Evolutionary conservation across 2,888 invertebrate species (phyloP).

Genomic region (Hydroisotoma schaefferi): DNA sequence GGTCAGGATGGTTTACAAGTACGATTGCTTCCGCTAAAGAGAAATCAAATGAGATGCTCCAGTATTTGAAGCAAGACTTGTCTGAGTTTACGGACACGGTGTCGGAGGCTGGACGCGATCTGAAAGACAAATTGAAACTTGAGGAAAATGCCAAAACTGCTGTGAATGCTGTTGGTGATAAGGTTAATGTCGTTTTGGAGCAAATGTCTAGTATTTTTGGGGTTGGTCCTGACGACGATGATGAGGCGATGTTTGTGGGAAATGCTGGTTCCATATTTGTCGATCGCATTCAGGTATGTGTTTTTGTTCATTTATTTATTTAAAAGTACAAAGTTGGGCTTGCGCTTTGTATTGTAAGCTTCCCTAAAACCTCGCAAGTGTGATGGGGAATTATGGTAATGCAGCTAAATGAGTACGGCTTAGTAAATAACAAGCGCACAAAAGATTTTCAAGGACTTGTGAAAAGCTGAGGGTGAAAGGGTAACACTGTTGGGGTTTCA

Average conservation of each 20-base stretch:
- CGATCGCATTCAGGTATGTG: slow-evolving; percentile 39
- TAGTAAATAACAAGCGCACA: no score
- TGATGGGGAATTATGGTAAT: no score
- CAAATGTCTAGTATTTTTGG: slow-evolving; percentile 48
- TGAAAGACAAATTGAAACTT: slow-evolving; percentile 46
- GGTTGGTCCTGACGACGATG: slow-evolving; percentile 48
- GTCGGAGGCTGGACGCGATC: slow-evolving; percentile 45
- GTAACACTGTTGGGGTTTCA: no score
- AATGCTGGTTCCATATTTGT: slow-evolving; percentile 23
- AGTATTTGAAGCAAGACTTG: slow-evolving; percentile 48
- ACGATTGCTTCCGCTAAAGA: slow-evolving; percentile 38
- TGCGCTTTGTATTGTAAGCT: neutral
- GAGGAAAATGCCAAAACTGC: slow-evolving; percentile 45
- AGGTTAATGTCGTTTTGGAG: slow-evolving; percentile 41
- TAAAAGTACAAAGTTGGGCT: no score
- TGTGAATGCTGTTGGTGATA: slow-evolving; percentile 39
- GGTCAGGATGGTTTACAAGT: slow-evolving; percentile 39
- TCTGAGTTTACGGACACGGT: slow-evolving; percentile 47
- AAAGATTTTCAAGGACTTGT: no score
- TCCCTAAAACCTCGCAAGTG: no score
- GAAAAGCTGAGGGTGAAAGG: no score
- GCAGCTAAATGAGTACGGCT: no score
- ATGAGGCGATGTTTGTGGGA: slow-evolving; percentile 38
- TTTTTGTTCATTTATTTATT: neutral
- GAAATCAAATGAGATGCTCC: slow-evolving; percentile 45